Percentiles rank a stretch among this genome's conserved stretches.
Evolutionary conservation across 2,797 vertebrate genomes (phyloP).

Genomic region (Botia almorhae): DNA sequence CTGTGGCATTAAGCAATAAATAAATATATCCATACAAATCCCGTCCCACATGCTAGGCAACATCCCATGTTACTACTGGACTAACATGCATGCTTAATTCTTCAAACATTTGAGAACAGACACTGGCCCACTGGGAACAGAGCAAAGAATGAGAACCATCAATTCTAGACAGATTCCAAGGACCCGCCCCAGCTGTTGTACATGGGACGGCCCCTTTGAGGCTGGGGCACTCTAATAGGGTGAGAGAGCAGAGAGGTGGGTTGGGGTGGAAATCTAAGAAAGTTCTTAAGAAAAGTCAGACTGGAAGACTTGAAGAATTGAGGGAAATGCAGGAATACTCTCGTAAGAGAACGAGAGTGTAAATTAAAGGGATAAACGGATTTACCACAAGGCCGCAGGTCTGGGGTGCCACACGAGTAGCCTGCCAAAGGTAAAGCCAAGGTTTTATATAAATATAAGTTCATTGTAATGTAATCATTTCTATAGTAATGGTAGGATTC

Average conservation of each 20-base stretch:
- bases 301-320: slow-evolving; percentile 27
- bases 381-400: slow-evolving; percentile 35
- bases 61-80: slow-evolving; percentile 31
- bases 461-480: neutral
- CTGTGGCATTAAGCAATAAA: no score
- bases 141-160: slow-evolving; percentile 25
- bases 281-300: slow-evolving; percentile 36
- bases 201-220: slow-evolving; percentile 44
- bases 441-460: neutral
- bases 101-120: slow-evolving; percentile 45
- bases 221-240: slow-evolving; percentile 53
- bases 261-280: slow-evolving; percentile 44
- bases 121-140: slow-evolving; percentile 39
- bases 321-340: slow-evolving; percentile 16
- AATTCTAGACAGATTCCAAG: slow-evolving; percentile 36
- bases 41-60: neutral
- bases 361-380: slow-evolving; percentile 30
- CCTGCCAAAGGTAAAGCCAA: slow-evolving; percentile 58
- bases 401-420: slow-evolving; percentile 59
- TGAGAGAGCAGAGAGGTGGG: slow-evolving; percentile 19
- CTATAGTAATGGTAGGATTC: neutral
- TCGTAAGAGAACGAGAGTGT: slow-evolving; percentile 13
- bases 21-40: neutral
- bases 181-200: slow-evolving; percentile 52
- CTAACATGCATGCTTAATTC: slow-evolving; percentile 15